phyloP scores from a whole-genome alignment of 2,797 vertebrate species.

The Rhabdomys pumilio region DNA sequence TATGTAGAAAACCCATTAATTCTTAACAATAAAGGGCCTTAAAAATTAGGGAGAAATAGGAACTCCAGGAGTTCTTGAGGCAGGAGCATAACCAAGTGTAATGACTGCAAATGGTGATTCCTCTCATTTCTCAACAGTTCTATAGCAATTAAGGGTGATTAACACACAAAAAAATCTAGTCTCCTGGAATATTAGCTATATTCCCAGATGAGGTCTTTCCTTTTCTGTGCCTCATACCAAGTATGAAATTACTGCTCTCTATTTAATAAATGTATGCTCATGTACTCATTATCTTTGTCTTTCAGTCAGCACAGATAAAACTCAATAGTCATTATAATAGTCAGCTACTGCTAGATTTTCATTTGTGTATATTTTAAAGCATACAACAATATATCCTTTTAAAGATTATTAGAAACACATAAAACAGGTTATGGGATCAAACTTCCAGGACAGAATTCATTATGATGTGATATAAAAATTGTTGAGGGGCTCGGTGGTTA shows the following conservation, averaged over 20 bases:
- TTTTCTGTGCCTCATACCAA: constrained; percentile 45
- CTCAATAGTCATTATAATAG: constrained; percentile 16
- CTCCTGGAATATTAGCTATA: constrained; percentile 56
- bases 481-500: not conserved
- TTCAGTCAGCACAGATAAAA: constrained; percentile 55
- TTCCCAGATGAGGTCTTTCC: not conserved
- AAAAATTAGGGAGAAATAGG: constrained; percentile 47
- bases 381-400: constrained; percentile 56
- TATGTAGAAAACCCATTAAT: constrained; percentile 27
- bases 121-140: constrained; percentile 56
- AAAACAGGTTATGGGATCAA: not conserved
- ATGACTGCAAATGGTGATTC: constrained; percentile 12
- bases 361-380: constrained; percentile 66
- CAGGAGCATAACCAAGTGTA: constrained; percentile 51
- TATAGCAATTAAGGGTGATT: constrained; percentile 53
- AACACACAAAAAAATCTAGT: constrained; percentile 25
- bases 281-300: constrained; percentile 55
- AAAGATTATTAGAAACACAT: constrained; percentile 62
- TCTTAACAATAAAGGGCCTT: constrained; percentile 45
- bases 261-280: constrained; percentile 55
- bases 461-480: constrained; percentile 11
- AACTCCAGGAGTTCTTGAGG: constrained; percentile 53
- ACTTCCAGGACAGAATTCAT: constrained; percentile 35
- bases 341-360: constrained; percentile 66
- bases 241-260: constrained; percentile 47